These are phyloP conservation scores for Baronia brevicornis DNA, from an alignment of 2,888 invertebrate genomes.

Conservation along the genomic window DNA sequence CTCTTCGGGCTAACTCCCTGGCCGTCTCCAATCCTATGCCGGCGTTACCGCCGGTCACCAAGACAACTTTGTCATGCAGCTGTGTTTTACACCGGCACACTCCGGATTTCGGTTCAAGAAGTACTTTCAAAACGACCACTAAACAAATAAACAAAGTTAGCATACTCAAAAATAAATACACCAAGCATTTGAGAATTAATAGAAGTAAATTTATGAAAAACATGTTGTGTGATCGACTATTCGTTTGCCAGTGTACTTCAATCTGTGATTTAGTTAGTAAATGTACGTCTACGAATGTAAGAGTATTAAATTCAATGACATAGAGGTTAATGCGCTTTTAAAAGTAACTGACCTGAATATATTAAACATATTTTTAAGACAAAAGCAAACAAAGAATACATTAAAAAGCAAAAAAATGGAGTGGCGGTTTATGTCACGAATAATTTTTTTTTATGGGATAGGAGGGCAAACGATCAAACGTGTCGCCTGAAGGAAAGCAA, in stretches of 20 bases:
- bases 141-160: slow-evolving; percentile 16
- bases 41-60: slow-evolving; percentile 88
- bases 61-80: slow-evolving; percentile 74
- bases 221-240: slow-evolving; percentile 4
- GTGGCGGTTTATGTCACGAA: too few species aligned
- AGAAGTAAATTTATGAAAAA: slow-evolving; percentile 3
- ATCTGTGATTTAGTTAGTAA: neutral
- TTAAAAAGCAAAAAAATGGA: too few species aligned
- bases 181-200: slow-evolving; percentile 10
- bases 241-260: neutral
- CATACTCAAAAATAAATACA: slow-evolving; percentile 2
- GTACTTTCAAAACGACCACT: slow-evolving; percentile 22
- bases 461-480: too few species aligned
- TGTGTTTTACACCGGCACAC: slow-evolving; percentile 41
- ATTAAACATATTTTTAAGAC: too few species aligned
- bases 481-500: too few species aligned
- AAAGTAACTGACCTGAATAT: too few species aligned
- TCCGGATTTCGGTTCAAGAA: slow-evolving; percentile 29
- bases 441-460: too few species aligned
- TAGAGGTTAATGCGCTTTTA: too few species aligned
- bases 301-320: too few species aligned
- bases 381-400: too few species aligned
- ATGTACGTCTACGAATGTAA: neutral
- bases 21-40: slow-evolving; percentile 89
- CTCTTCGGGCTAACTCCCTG: slow-evolving; percentile 79